phyloP scores from a whole-genome alignment of 2,797 vertebrate genomes.

The Zalophus californianus region DNA sequence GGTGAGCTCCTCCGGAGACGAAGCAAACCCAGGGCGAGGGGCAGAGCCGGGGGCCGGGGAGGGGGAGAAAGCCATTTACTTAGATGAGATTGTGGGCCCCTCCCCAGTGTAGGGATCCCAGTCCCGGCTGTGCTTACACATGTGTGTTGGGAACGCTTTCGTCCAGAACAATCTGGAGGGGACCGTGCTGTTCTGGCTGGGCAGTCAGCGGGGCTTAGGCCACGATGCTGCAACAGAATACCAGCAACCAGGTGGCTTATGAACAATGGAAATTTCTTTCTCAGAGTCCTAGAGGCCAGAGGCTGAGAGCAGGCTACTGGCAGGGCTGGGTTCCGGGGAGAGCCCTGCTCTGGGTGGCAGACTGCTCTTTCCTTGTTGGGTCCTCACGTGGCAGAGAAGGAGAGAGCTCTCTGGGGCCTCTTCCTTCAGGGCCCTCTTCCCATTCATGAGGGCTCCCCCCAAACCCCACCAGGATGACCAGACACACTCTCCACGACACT shows the following conservation, averaged over 20 bases:
- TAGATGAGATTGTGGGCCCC: not conserved
- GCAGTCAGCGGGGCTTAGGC: rapidly evolving
- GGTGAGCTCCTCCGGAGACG: not conserved
- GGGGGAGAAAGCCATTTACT: rapidly evolving
- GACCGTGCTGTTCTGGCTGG: not conserved
- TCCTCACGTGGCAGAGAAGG: not conserved
- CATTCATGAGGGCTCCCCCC: not conserved
- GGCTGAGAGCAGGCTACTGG: not conserved
- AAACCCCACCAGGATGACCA: too few relatives aligned
- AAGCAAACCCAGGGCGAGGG: not conserved
- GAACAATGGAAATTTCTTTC: not conserved
- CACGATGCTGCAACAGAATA: rapidly evolving
- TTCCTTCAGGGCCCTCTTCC: not conserved
- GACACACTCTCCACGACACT: not conserved
- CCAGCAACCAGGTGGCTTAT: rapidly evolving
- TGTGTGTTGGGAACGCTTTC: rapidly evolving
- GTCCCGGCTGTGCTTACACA: not conserved
- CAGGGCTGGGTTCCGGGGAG: not conserved
- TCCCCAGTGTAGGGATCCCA: not conserved
- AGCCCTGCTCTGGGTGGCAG: too few relatives aligned
- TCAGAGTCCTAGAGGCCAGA: not conserved
- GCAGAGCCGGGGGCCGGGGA: not conserved
- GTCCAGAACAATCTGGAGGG: not conserved
- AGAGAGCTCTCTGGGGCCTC: not conserved
- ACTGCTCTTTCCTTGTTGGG: rapidly evolving